Percentiles rank a stretch among this genome's conserved stretches.
phyloP scores from a whole-genome alignment of 2,888 invertebrate species.

The Drosophila planitibia region DNA sequence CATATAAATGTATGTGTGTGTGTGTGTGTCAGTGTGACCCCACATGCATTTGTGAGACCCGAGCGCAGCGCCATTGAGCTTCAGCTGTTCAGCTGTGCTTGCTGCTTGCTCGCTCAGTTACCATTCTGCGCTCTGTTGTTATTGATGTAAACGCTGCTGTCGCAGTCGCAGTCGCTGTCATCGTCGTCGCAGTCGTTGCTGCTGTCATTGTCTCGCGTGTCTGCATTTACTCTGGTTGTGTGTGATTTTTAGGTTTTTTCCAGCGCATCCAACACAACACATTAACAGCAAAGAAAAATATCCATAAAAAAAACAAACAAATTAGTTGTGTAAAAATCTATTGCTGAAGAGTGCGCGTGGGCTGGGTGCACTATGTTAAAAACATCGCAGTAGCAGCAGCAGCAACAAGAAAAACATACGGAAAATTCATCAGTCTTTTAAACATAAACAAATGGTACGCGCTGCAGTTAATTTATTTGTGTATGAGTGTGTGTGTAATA shows the following conservation, averaged over 20 bases:
- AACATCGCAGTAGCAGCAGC: slow-evolving; percentile 3
- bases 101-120: slow-evolving; percentile 53
- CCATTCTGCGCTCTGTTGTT: slow-evolving; percentile 73
- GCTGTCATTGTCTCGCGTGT: slow-evolving; percentile 65
- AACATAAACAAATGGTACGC: slow-evolving; percentile 75
- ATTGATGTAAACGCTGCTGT: slow-evolving; percentile 59
- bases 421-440: slow-evolving; percentile 19
- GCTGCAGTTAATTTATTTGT: slow-evolving; percentile 17
- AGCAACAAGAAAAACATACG: slow-evolving; percentile 18
- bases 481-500: slow-evolving; percentile 2
- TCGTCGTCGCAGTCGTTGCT: slow-evolving; percentile 26
- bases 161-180: slow-evolving; percentile 38
- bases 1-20: slow-evolving; percentile 15
- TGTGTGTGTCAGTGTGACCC: slow-evolving; percentile 45
- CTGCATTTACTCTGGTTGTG: slow-evolving; percentile 73
- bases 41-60: slow-evolving; percentile 49
- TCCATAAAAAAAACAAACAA: slow-evolving; percentile 10
- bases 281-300: slow-evolving; percentile 15
- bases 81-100: slow-evolving; percentile 54
- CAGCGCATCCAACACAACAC: slow-evolving; percentile 49
- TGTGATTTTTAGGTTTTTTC: slow-evolving; percentile 62
- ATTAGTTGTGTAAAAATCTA: slow-evolving; percentile 34
- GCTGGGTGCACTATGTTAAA: slow-evolving; percentile 35
- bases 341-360: slow-evolving; percentile 23
- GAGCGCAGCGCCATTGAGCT: slow-evolving; percentile 50